Conservation (phyloP, 2,797 vertebrate genomes). For the Gallinago stenura region DNA sequence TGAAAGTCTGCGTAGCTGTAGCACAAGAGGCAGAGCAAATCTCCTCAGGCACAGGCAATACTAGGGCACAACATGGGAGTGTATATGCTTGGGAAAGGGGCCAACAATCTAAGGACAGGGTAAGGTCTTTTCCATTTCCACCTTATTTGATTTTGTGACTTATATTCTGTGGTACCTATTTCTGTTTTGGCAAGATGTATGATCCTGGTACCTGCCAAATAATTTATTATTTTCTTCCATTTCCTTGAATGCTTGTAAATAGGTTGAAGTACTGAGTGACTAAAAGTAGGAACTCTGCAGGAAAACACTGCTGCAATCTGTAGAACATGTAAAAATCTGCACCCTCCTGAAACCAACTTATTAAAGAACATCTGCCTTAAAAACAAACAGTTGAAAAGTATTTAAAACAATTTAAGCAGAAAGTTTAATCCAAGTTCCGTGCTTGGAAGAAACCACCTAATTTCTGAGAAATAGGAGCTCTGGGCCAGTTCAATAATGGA, state of each 20-base stretch:
- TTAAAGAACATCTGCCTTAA: slow-evolving; percentile 44
- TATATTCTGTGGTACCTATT: background rate
- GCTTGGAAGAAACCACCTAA: slow-evolving; percentile 42
- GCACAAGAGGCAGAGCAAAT: background rate
- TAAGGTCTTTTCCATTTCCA: background rate
- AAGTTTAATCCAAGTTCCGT: slow-evolving; percentile 42
- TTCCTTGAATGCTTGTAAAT: background rate
- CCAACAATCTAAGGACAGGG: rapidly evolving
- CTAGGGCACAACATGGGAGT: background rate
- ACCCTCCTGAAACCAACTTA: background rate
- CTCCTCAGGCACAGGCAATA: background rate
- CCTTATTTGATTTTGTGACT: background rate
- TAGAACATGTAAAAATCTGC: background rate
- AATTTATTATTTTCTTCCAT: background rate
- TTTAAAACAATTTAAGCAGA: slow-evolving; percentile 44
- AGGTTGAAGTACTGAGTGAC: background rate
- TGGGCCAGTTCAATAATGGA: slow-evolving; percentile 43
- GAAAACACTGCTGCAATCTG: background rate
- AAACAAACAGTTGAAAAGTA: slow-evolving; percentile 31
- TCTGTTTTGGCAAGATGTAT: background rate
- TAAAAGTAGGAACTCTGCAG: background rate
- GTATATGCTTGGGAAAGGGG: background rate
- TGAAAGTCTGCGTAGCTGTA: background rate
- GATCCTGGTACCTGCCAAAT: background rate
- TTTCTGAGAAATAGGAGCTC: slow-evolving; percentile 66